phyloP scores from a whole-genome alignment of 35 echinoderm and acorn worm species.

The Ptychodera flava region DNA sequence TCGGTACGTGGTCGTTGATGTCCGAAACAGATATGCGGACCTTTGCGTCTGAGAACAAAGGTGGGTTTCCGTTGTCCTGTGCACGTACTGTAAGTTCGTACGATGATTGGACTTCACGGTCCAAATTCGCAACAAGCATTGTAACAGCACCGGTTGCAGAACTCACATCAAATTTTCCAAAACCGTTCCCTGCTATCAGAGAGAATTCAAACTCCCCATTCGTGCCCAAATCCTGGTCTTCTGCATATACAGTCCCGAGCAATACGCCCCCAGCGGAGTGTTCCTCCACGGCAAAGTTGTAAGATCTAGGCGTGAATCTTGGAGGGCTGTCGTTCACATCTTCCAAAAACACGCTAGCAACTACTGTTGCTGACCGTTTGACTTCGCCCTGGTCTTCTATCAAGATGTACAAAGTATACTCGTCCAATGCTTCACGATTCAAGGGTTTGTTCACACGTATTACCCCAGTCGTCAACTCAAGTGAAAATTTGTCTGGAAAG shows the following conservation, averaged over 20 bases:
- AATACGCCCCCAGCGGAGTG: conserved; percentile 15
- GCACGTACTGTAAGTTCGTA: conserved; percentile 57
- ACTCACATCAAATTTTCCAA: conserved; percentile 42
- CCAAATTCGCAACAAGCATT: conserved; percentile 38
- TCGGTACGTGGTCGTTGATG: conserved; percentile 87
- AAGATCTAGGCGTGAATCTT: conserved; percentile 40
- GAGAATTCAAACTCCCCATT: conserved; percentile 55
- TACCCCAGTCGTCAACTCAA: conserved; percentile 62
- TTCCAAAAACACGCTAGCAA: conserved; percentile 41
- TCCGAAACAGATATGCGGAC: conserved; percentile 56
- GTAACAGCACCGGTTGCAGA: conserved; percentile 49
- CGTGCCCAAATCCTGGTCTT: conserved; percentile 68
- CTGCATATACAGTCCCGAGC: conserved; percentile 64
- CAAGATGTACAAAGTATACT: conserved; percentile 66
- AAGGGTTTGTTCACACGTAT: conserved; percentile 63
- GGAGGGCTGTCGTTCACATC: conserved; percentile 91
- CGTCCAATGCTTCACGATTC: conserved; percentile 67
- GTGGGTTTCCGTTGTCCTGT: conserved; percentile 25
- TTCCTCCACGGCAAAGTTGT: conserved; percentile 71
- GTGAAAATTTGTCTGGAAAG: conserved; percentile 37
- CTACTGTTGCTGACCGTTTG: conserved; percentile 25
- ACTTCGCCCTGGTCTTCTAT: conserved; percentile 65
- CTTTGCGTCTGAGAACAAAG: conserved; percentile 20
- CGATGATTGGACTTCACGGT: conserved; percentile 42
- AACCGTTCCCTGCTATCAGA: conserved; percentile 62